Evolutionary conservation across 2,113 vertebrate species (phyloP).

Genomic region (Indri indri): DNA sequence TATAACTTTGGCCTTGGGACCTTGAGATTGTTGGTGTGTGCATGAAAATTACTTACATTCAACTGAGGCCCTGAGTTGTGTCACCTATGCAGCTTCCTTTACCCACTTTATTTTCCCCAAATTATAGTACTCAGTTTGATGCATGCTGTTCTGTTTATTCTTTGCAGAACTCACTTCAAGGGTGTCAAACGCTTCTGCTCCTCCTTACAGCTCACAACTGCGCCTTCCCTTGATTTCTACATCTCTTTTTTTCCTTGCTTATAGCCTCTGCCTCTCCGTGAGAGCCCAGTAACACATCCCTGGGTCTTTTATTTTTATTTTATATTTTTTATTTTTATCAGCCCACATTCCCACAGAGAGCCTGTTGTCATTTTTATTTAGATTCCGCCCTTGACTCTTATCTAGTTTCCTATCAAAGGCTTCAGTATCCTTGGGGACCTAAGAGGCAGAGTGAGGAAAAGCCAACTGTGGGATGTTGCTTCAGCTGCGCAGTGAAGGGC

Average conservation of each 20-base stretch:
- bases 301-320: slow-evolving; percentile 21
- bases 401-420: not conserved
- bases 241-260: not conserved
- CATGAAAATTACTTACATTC: not conserved
- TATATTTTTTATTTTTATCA: not conserved
- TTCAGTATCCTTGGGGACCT: not conserved
- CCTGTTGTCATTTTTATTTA: not conserved
- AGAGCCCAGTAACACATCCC: not conserved
- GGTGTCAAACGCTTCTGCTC: not conserved
- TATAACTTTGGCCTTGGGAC: not conserved
- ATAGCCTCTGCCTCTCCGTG: not conserved
- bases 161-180: not conserved
- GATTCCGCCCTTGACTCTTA: slow-evolving; percentile 1
- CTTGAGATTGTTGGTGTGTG: not conserved
- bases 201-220: not conserved
- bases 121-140: not conserved
- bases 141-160: not conserved
- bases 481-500: not conserved
- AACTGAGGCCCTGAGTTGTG: not conserved
- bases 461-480: not conserved
- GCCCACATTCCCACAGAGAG: not conserved
- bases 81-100: not conserved
- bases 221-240: not conserved
- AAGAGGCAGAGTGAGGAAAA: not conserved
- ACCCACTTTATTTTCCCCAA: not conserved